Conservation (phyloP, 2,113 vertebrate species). For the Boulengerochromis microlepis region DNA sequence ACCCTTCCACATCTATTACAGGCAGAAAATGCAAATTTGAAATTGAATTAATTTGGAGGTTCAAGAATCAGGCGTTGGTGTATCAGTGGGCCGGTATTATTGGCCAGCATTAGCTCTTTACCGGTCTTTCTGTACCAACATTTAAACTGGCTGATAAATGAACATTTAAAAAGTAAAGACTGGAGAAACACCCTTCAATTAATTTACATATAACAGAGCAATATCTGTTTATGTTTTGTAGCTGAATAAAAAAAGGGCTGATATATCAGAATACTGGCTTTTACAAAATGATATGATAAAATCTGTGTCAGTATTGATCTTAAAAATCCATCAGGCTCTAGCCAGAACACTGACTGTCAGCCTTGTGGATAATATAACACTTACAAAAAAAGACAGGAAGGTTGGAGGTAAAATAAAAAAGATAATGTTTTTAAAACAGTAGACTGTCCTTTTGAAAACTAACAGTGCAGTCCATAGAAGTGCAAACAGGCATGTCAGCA, state of each 20-base stretch:
- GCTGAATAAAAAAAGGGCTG: background rate
- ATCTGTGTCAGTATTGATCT: background rate
- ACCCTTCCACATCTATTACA: background rate
- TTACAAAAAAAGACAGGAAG: background rate
- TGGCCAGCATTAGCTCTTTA: accelerated
- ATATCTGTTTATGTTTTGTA: background rate
- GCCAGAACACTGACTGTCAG: background rate
- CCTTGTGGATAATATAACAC: background rate
- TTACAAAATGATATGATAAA: background rate
- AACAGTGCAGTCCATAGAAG: background rate
- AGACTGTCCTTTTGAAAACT: background rate
- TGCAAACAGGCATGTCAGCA: background rate
- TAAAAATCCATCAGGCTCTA: accelerated
- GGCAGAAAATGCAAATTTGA: background rate
- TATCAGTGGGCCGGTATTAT: accelerated
- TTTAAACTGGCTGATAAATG: background rate
- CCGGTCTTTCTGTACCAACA: accelerated
- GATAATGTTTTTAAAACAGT: background rate
- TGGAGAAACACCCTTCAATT: background rate
- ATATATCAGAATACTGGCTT: background rate
- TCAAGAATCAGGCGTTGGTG: background rate
- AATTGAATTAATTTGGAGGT: background rate
- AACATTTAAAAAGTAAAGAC: background rate
- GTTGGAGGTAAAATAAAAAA: background rate
- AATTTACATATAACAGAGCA: background rate